Evolutionary conservation across 2,113 vertebrate species (phyloP).

Genomic region (Nycticebus coucang): DNA sequence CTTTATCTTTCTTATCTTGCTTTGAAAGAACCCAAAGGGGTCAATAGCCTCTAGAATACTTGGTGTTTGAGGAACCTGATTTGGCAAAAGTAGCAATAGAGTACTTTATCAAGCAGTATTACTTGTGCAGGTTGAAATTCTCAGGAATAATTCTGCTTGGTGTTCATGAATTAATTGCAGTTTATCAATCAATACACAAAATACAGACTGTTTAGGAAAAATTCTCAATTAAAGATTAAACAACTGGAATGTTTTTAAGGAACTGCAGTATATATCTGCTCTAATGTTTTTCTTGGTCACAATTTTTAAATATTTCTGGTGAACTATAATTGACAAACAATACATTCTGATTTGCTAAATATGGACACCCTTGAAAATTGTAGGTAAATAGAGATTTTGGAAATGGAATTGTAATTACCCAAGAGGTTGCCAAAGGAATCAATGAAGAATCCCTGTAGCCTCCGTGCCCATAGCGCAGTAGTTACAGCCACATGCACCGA

Average conservation of each 20-base stretch:
- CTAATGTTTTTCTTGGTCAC: conserved; percentile 9
- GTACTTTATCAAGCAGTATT: background rate
- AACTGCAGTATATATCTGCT: background rate
- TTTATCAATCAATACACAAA: background rate
- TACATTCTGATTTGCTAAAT: conserved; percentile 21
- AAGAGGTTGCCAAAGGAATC: background rate
- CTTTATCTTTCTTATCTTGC: background rate
- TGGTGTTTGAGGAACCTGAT: background rate
- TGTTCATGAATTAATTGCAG: background rate
- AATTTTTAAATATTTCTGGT: conserved; percentile 13
- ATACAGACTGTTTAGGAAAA: background rate
- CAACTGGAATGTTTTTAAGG: background rate
- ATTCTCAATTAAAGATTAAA: conserved; percentile 5
- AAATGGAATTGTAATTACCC: conserved; percentile 48
- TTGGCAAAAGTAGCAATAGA: background rate
- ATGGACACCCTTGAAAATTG: background rate
- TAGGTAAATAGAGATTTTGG: background rate
- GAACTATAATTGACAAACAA: background rate
- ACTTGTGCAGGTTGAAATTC: background rate
- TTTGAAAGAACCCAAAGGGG: background rate
- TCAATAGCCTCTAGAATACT: background rate
- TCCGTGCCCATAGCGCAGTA: too few species aligned
- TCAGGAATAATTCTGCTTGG: background rate
- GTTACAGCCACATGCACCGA: too few species aligned
- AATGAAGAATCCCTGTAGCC: background rate